These are phyloP conservation scores for Yponomeuta evonymella DNA, from an alignment of 2,888 invertebrate genomes.

Conservation along the genomic window DNA sequence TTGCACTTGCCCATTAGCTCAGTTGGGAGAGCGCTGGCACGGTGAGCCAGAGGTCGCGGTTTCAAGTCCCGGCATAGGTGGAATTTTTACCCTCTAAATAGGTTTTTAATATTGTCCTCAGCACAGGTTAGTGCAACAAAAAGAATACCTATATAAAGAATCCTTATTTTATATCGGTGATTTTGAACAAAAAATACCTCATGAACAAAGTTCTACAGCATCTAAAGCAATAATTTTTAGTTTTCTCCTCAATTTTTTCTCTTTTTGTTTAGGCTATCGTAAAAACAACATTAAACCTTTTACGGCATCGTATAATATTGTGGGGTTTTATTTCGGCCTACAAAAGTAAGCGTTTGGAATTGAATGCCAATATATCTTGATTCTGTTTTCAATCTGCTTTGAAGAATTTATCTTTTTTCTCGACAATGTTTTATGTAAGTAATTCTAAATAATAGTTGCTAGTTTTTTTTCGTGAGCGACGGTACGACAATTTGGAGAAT, in stretches of 20 bases:
- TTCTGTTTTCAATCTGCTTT: neutral
- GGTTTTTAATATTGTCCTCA: too few species aligned
- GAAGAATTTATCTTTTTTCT: neutral
- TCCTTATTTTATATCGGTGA: neutral
- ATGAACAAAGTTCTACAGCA: neutral
- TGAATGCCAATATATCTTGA: conserved; percentile 25
- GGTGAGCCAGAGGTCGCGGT: too few species aligned
- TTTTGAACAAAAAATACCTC: neutral
- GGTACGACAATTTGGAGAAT: neutral
- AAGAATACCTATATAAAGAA: neutral
- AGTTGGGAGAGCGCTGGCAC: too few species aligned
- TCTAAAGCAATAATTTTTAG: neutral
- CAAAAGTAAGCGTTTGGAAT: conserved; percentile 29
- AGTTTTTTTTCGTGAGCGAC: neutral
- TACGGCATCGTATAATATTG: conserved; percentile 45
- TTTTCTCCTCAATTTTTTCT: neutral
- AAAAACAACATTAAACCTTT: conserved; percentile 30
- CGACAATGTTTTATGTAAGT: neutral
- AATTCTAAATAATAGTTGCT: neutral
- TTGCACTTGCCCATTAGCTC: too few species aligned
- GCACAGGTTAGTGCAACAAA: too few species aligned
- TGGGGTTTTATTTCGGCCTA: conserved; percentile 34
- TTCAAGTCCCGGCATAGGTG: too few species aligned
- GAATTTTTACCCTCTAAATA: too few species aligned
- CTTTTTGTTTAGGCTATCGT: neutral